Evolutionary conservation across 1,140 invertebrate species (phyloP).

Genomic region (Neodiprion virginianus): DNA sequence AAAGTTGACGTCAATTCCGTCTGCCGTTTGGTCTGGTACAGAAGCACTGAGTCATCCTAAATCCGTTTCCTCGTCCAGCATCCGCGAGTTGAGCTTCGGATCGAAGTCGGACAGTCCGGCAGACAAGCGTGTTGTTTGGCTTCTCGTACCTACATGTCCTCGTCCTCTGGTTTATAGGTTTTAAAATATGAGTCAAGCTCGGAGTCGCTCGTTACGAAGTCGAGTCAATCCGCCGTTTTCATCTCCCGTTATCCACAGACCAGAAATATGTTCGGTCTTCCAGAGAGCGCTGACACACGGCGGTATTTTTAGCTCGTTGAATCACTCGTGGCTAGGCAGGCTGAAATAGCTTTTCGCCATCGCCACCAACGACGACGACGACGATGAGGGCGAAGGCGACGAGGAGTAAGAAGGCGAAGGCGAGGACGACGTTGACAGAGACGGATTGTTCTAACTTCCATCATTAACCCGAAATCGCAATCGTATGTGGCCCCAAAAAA

Average conservation of each 20-base stretch:
- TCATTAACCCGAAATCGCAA: background rate
- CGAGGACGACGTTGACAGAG: background rate
- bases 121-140: background rate
- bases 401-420: background rate
- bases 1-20: slow-evolving; percentile 3
- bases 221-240: background rate
- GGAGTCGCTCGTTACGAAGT: background rate
- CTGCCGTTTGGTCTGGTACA: slow-evolving; percentile 9
- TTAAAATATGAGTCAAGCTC: background rate
- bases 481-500: background rate
- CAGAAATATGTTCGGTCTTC: slow-evolving; percentile 27
- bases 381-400: slow-evolving; percentile 3
- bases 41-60: slow-evolving; percentile 5
- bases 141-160: background rate
- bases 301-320: slow-evolving; percentile 53
- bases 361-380: slow-evolving; percentile 31
- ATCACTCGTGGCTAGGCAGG: slow-evolving; percentile 47
- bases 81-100: background rate
- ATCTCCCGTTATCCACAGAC: background rate
- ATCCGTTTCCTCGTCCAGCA: background rate
- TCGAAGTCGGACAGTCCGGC: background rate
- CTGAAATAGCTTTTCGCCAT: slow-evolving; percentile 46
- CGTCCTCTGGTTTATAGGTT: background rate
- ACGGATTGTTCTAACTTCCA: background rate
- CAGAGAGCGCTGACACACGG: slow-evolving; percentile 52